These are phyloP conservation scores for Xenops minutus DNA, from an alignment of 2,797 vertebrate species.

Conservation along the genomic window DNA sequence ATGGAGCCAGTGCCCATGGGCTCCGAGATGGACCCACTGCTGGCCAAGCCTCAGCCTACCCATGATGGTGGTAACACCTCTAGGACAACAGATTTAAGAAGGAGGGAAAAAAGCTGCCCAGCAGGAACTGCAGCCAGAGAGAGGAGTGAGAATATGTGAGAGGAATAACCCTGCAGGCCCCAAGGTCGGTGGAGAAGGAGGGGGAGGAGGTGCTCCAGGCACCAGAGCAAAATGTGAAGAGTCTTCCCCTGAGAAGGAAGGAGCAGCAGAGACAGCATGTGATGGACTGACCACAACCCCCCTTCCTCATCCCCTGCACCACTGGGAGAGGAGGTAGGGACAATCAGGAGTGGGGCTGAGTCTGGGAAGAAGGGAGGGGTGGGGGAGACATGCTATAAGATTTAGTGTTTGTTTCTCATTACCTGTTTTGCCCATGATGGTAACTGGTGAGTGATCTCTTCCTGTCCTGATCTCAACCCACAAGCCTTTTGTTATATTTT, in stretches of 20 bases:
- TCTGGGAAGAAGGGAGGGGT: too few relatives aligned
- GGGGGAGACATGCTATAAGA: not conserved
- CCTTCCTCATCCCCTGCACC: too few relatives aligned
- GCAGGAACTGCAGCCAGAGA: not conserved
- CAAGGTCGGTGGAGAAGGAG: not conserved
- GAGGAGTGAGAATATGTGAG: not conserved
- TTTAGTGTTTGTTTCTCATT: not conserved
- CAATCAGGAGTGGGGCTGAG: not conserved
- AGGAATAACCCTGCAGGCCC: not conserved
- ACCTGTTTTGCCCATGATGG: not conserved
- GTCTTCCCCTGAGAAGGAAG: not conserved
- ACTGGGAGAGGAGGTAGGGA: not conserved
- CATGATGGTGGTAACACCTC: not conserved
- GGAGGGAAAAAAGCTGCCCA: not conserved
- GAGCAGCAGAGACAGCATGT: not conserved
- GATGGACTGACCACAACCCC: not conserved
- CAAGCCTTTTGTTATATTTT: not conserved
- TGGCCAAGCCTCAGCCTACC: not conserved
- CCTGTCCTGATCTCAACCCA: not conserved
- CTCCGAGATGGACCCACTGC: rapidly evolving
- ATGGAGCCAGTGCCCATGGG: not conserved
- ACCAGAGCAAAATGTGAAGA: not conserved
- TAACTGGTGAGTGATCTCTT: not conserved
- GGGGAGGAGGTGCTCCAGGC: not conserved
- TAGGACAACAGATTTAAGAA: not conserved